Evolutionary conservation across 2,888 invertebrate species (phyloP), one percentile per base, ranked within the genome.

Genomic region (Parthenolecanium corni): DNA sequence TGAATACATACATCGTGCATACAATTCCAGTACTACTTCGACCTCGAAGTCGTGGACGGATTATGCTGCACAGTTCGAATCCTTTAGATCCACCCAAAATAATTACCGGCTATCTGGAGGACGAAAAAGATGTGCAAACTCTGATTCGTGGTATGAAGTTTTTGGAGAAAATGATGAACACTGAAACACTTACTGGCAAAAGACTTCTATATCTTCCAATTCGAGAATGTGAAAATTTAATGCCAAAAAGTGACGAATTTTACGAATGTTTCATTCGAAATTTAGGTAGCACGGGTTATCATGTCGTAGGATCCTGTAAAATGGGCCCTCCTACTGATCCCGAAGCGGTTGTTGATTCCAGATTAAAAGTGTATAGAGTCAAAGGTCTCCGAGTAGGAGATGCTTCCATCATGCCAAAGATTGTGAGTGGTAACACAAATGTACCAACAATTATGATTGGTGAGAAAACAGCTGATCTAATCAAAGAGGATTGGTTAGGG

Each of bases 371-470:
- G 21, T 21, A 51, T 18, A 51, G 61, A 6, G 18, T 61, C 11
- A 18, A 47, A 46, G 61, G 51, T 2, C 20, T 61, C 1, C 49
- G 61, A n/a, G 51, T 61, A 3, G 51, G 36, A 1, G 61, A 61
- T 36, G 38, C 61, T 1, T 61, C 61, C 5, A 61, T 61, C 21
- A 61, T 61, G 61, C 61, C 61, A 14, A 6, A 20, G n/a, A 49
- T 51, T 3, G 51, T 61, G 0, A 61, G 61, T n/a, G 61, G 61
- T 1, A 61, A 61, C 40, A 61, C 61, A 12, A 61, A 61, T 38
- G 18, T 61, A 49, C 61, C 61, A 4, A 51, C 51, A 3, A 61
- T 61, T 14, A 61, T 61, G 61, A 61, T 61, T 16, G 61, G 51
- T 2, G 61, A 61, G 38, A 61, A 61, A 40, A 49, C 38, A 3